Base-by-base conservation (phyloP, 2,888 invertebrate species). In the Imbricaverruca yamaguchii region DNA sequence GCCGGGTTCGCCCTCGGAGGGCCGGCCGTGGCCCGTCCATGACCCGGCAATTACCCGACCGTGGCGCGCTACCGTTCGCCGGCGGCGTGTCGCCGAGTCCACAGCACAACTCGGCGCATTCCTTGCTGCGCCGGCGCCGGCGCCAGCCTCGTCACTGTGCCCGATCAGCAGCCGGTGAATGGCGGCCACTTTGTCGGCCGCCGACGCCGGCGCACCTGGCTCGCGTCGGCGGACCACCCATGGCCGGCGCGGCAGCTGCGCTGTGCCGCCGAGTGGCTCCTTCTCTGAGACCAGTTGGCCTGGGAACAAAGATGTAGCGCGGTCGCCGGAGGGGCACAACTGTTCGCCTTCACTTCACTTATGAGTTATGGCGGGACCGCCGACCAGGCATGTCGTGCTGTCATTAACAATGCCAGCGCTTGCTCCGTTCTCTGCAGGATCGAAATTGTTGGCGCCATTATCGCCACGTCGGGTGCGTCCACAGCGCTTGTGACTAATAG, bases 131-230 rank as follows among this genome's bases (percentile, higher is more conserved):
- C 4, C 12, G 0, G 15, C 15, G 69, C 69, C 39, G 10, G 13
- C 69, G 23, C 65, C n/a, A 10, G n/a, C n/a, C 63, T 63, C 63
- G 80, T 25, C 59, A 80, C 81, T 80, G 82, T 77, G 84, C 81
- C 83, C 88, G 39, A 69, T 39, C 69, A 3, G 67, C 12, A 1
- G 15, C 39, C 39, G 39, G 13, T 15, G 39, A 23, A 2, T 3
- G 25, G 69, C 25, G 12, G 25, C 6, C 15, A 4, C 0, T 23
- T 15, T 25, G 69, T 69, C 0, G 69, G 7, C 39, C 10, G 39
- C 10, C n/a, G 13, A 15, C 39, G 25, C 23, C 23, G 11, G 65
- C n/a, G 9, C 65, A 61, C 65, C 23, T 67, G 65, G 23, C 65
- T 23, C 39, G 39, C 39, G 39, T 3, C 39, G 65, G 23, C 65